Evolutionary conservation across 2,888 invertebrate species (phyloP).

Genomic region (Tineola bisselliella): DNA sequence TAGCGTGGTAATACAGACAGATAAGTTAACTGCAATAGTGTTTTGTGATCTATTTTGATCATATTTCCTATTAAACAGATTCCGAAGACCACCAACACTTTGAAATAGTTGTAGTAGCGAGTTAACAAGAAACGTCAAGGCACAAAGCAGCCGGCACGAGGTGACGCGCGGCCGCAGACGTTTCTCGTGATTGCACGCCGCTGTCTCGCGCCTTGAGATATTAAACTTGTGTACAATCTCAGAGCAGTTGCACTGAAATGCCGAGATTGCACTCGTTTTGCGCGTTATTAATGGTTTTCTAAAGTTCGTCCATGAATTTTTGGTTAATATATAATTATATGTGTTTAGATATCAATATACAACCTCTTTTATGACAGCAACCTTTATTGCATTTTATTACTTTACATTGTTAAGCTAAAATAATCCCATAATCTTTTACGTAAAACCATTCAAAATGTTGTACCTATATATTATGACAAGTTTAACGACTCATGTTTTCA

Average conservation of each 20-base stretch:
- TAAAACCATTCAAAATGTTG: slow-evolving; percentile 20
- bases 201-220: slow-evolving; percentile 56
- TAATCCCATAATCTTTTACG: not conserved
- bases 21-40: too few relatives aligned
- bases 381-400: too few relatives aligned
- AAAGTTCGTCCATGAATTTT: slow-evolving; percentile 23
- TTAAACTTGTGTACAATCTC: slow-evolving; percentile 46
- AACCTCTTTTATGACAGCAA: too few relatives aligned
- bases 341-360: not conserved
- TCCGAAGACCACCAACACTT: not conserved
- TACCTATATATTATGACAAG: slow-evolving; percentile 19
- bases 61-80: not conserved
- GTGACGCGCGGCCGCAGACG: slow-evolving; percentile 24
- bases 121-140: slow-evolving; percentile 60
- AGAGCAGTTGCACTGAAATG: slow-evolving; percentile 24
- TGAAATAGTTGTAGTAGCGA: slow-evolving; percentile 6
- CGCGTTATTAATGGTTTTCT: slow-evolving; percentile 60
- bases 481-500: slow-evolving; percentile 6
- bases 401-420: not conserved
- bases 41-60: too few relatives aligned
- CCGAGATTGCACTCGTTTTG: slow-evolving; percentile 36
- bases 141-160: slow-evolving; percentile 34
- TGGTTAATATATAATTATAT: not conserved
- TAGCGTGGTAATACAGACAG: too few relatives aligned
- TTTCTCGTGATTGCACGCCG: slow-evolving; percentile 44